These are phyloP conservation scores for Meloidogyne chitwoodi DNA, from an alignment of 1,140 invertebrate species.

Conservation along the genomic window DNA sequence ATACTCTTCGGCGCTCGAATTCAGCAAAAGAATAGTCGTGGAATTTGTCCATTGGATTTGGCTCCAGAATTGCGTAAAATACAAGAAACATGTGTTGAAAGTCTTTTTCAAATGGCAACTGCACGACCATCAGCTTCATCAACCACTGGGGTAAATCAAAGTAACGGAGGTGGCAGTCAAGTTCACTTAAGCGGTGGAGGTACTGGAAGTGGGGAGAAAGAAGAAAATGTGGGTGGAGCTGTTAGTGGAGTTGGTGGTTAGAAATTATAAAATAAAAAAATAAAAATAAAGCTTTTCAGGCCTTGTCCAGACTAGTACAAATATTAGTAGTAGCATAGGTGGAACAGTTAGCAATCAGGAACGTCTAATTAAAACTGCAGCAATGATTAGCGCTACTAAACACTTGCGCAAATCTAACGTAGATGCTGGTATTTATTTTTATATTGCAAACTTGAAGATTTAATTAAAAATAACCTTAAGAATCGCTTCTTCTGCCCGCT, in stretches of 20 bases:
- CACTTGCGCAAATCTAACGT: constrained; percentile 21
- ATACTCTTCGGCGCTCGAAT: constrained; percentile 59
- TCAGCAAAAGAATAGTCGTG: constrained; percentile 55
- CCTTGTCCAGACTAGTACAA: neutral
- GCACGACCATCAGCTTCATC: neutral
- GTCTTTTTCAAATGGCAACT: constrained; percentile 51
- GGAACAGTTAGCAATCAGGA: constrained; percentile 16
- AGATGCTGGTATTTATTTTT: constrained; percentile 18
- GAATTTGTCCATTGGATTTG: constrained; percentile 58
- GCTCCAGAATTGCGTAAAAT: constrained; percentile 57
- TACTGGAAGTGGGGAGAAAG: neutral
- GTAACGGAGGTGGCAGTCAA: neutral
- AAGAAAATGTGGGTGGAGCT: neutral
- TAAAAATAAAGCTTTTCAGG: neutral
- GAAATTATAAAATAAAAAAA: neutral
- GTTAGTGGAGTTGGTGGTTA: neutral
- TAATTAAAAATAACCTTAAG: neutral
- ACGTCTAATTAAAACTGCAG: constrained; percentile 25
- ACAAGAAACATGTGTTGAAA: constrained; percentile 56
- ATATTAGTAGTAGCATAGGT: neutral
- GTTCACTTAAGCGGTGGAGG: neutral
- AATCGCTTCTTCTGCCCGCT: constrained; percentile 30
- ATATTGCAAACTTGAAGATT: neutral
- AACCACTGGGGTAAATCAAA: neutral
- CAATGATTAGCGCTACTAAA: constrained; percentile 28